phyloP scores from a whole-genome alignment of 1,140 invertebrate genomes.

The Diachasmimorpha longicaudata region DNA sequence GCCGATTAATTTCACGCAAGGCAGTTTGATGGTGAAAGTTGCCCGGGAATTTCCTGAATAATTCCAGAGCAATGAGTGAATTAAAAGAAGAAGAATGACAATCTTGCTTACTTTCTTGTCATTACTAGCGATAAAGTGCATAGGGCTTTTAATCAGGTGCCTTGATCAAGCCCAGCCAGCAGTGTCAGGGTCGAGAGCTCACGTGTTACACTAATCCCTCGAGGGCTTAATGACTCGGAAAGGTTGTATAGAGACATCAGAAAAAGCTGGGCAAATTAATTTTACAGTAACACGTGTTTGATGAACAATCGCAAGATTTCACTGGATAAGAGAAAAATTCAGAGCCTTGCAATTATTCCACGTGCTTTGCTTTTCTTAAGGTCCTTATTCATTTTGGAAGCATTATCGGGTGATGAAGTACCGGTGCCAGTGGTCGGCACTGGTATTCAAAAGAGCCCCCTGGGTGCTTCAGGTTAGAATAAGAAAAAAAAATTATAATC shows the following conservation, averaged over 20 bases:
- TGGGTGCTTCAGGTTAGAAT: background rate
- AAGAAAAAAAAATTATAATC: background rate
- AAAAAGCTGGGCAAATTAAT: background rate
- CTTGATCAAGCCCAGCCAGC: background rate
- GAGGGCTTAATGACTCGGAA: background rate
- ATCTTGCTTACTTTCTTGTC: background rate
- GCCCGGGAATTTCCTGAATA: background rate
- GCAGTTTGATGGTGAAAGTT: background rate
- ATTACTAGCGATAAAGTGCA: background rate
- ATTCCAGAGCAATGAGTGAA: background rate
- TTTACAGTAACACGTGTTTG: background rate
- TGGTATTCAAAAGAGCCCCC: background rate
- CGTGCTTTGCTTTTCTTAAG: background rate
- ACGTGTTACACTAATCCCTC: background rate
- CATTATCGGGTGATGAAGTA: conserved; percentile 6
- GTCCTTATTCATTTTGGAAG: conserved; percentile 3
- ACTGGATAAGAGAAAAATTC: background rate
- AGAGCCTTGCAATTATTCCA: background rate
- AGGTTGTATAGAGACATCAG: background rate
- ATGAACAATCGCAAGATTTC: background rate
- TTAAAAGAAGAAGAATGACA: background rate
- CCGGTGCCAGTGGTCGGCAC: background rate
- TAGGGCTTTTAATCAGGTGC: background rate
- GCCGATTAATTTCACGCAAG: background rate
- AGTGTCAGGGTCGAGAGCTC: background rate